A percentile compares a stretch with the other conserved stretches of the same genome.
These are phyloP conservation scores for Bungarus multicinctus DNA, from an alignment of 2,113 vertebrate genomes.

Conservation along the genomic window DNA sequence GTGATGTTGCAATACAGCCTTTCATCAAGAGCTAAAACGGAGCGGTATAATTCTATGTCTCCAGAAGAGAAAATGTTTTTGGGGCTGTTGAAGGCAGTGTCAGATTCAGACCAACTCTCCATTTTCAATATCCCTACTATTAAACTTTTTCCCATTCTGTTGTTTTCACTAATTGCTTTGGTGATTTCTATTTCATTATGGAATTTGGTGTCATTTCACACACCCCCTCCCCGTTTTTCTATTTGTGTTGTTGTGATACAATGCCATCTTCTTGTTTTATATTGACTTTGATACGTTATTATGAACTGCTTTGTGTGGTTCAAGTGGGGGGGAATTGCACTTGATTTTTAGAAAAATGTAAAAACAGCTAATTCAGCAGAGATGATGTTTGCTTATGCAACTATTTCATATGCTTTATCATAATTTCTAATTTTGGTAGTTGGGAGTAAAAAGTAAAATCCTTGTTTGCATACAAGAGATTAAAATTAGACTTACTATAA, in stretches of 20 bases:
- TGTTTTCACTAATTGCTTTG: neutral
- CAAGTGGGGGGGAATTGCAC: neutral
- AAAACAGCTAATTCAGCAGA: neutral
- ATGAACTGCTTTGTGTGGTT: neutral
- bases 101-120: constrained; percentile 10
- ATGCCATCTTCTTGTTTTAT: neutral
- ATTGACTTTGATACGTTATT: neutral
- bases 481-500: neutral
- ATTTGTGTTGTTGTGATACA: neutral
- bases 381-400: constrained; percentile 5
- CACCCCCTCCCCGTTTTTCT: neutral
- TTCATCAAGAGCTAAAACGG: constrained; percentile 29
- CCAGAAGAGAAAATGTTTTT: constrained; percentile 35
- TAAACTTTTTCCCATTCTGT: constrained; percentile 2
- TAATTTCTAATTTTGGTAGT: neutral
- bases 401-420: constrained; percentile 3
- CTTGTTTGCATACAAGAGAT: neutral
- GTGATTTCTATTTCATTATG: neutral
- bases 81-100: neutral
- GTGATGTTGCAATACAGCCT: constrained; percentile 41
- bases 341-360: neutral
- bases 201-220: neutral
- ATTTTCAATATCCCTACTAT: constrained; percentile 8
- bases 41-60: constrained; percentile 37
- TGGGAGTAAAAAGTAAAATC: neutral